A percentile compares a stretch with the other conserved stretches of the same genome.
These are phyloP conservation scores for Microctenopoma lineatum DNA, from an alignment of 2,797 vertebrate genomes.

Conservation along the genomic window DNA sequence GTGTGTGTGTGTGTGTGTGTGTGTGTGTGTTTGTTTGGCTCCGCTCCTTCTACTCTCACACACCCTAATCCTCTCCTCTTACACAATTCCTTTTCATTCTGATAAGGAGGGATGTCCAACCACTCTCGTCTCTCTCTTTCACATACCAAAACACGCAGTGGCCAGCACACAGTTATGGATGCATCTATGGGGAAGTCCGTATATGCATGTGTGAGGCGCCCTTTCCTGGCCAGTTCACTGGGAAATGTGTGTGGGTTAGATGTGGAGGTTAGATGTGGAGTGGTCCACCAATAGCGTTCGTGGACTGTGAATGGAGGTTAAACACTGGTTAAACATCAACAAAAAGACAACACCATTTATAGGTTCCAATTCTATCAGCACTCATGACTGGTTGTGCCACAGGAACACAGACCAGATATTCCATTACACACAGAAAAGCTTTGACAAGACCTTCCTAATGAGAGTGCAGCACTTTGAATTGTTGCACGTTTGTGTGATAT, in stretches of 20 bases:
- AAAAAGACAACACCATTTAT: too few species aligned
- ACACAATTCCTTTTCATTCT: constrained; percentile 61
- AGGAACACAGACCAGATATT: too few species aligned
- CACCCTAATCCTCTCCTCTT: constrained; percentile 63
- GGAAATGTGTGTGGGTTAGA: not conserved
- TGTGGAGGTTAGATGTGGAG: too few species aligned
- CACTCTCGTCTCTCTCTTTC: not conserved
- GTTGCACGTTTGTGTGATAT: too few species aligned
- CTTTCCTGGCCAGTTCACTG: not conserved
- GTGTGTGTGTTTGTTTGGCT: constrained; percentile 4
- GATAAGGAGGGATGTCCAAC: constrained; percentile 54
- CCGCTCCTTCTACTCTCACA: constrained; percentile 42
- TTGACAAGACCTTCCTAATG: too few species aligned
- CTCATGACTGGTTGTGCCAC: too few species aligned
- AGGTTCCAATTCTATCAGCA: too few species aligned
- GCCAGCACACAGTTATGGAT: not conserved
- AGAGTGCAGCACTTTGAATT: too few species aligned
- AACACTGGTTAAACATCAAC: too few species aligned
- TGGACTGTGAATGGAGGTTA: not conserved
- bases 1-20: constrained; percentile 3
- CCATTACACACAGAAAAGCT: too few species aligned
- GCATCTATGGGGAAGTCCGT: constrained; percentile 10
- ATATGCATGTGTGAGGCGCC: not conserved
- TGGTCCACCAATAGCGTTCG: not conserved
- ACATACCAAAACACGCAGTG: not conserved